Percentiles rank a stretch among this genome's conserved stretches.
Evolutionary conservation across 1,140 invertebrate species (phyloP).

Genomic region (Babylonia areolata): DNA sequence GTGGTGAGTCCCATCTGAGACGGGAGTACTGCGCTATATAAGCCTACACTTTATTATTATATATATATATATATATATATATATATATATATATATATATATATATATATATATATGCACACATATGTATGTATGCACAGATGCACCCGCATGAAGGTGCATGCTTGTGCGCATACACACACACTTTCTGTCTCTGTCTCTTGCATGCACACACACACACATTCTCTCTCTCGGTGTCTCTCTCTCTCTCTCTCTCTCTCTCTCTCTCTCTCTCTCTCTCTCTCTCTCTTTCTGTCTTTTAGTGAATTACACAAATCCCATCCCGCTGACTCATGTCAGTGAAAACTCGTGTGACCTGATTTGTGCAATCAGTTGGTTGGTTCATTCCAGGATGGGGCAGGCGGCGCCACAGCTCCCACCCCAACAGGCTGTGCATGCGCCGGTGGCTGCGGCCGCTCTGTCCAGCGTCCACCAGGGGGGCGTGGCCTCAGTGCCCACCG

Average conservation of each 20-base stretch:
- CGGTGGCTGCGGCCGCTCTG: constrained; percentile 13
- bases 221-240: neutral
- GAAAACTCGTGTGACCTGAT: too few species aligned
- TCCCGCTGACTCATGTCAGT: too few species aligned
- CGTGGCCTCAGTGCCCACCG: neutral
- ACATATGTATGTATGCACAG: neutral
- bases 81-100: neutral
- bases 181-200: too few species aligned
- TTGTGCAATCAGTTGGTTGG: too few species aligned
- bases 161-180: neutral
- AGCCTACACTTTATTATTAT: too few species aligned
- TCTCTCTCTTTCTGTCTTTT: neutral
- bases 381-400: constrained; percentile 12
- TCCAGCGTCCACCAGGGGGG: constrained; percentile 15
- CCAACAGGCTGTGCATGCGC: constrained; percentile 7
- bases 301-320: too few species aligned
- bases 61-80: neutral
- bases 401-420: neutral
- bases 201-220: constrained; percentile 17
- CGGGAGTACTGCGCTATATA: too few species aligned
- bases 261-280: neutral
- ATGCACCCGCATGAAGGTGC: neutral
- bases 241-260: neutral
- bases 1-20: too few species aligned
- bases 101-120: too few species aligned